Percentiles rank a stretch among this genome's conserved stretches.
Evolutionary conservation across 2,797 vertebrate species (phyloP).

Genomic region (Botia kubotai): DNA sequence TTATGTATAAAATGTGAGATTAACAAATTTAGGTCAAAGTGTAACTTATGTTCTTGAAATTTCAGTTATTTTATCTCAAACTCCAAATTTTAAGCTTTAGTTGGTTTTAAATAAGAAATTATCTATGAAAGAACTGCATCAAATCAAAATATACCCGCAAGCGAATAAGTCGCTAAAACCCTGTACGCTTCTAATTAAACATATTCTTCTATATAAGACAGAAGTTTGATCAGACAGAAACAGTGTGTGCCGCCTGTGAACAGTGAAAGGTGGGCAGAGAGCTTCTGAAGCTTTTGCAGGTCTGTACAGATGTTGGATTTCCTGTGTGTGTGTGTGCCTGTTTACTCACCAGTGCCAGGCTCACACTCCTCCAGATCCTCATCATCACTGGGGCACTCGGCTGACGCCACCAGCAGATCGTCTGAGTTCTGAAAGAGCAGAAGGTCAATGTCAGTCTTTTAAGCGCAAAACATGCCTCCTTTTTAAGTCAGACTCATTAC

Average conservation of each 20-base stretch:
- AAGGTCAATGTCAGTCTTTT: neutral
- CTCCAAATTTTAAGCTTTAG: neutral
- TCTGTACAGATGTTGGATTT: slow-evolving; percentile 9
- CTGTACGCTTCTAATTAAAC: neutral
- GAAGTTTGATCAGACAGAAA: neutral
- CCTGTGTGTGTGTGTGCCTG: neutral
- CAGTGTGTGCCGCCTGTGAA: slow-evolving; percentile 17
- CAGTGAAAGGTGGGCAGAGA: slow-evolving; percentile 9
- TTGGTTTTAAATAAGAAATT: neutral
- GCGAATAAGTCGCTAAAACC: slow-evolving; percentile 1
- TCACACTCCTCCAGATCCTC: slow-evolving; percentile 96
- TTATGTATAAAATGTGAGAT: neutral
- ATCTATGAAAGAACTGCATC: neutral
- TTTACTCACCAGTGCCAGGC: slow-evolving; percentile 92
- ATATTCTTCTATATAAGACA: neutral
- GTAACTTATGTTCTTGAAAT: neutral
- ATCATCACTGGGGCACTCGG: slow-evolving; percentile 94
- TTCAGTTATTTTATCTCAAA: neutral
- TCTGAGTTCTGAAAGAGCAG: slow-evolving; percentile 87
- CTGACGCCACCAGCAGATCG: slow-evolving; percentile 92
- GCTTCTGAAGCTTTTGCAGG: slow-evolving; percentile 12
- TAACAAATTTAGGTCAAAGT: neutral
- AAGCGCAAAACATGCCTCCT: neutral
- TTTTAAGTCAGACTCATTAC: neutral
- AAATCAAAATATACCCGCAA: neutral